Evolutionary conservation across 1,140 invertebrate species (phyloP).

Genomic region (Brachionus calyciflorus): DNA sequence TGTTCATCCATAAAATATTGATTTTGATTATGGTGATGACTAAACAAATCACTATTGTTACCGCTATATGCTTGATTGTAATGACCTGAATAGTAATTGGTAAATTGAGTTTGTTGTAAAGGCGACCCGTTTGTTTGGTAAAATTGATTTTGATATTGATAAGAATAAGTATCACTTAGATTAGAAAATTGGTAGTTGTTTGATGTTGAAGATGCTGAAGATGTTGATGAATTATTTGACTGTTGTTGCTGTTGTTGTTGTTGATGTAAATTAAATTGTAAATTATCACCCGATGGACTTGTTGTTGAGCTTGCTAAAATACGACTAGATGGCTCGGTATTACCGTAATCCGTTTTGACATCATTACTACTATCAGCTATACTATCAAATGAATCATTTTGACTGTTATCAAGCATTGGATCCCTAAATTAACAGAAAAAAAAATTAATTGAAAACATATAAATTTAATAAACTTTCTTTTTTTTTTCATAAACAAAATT

Average conservation of each 20-base stretch:
- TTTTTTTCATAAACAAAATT: not conserved
- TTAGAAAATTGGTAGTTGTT: slow-evolving; percentile 36
- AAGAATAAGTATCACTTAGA: not conserved
- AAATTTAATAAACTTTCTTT: too few relatives aligned
- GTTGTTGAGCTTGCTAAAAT: slow-evolving; percentile 7
- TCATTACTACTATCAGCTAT: slow-evolving; percentile 31
- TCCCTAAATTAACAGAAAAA: slow-evolving; percentile 21
- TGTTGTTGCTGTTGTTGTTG: slow-evolving; percentile 40
- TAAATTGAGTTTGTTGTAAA: slow-evolving; percentile 15
- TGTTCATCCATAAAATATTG: slow-evolving; percentile 31
- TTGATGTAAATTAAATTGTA: not conserved
- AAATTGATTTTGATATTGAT: slow-evolving; percentile 8
- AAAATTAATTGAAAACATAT: slow-evolving; percentile 1
- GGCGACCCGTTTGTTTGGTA: not conserved
- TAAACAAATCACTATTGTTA: slow-evolving; percentile 9
- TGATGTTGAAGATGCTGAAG: not conserved
- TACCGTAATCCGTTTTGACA: not conserved
- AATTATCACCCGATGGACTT: not conserved
- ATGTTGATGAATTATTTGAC: not conserved
- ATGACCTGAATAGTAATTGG: not conserved
- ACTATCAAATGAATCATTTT: slow-evolving; percentile 46
- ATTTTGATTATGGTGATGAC: slow-evolving; percentile 18
- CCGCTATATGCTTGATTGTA: not conserved
- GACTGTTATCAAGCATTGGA: slow-evolving; percentile 39
- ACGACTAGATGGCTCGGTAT: not conserved